Evolutionary conservation across 2,113 vertebrate genomes (phyloP), one percentile per base, ranked within the genome.

Genomic region (Cromileptes altivelis): DNA sequence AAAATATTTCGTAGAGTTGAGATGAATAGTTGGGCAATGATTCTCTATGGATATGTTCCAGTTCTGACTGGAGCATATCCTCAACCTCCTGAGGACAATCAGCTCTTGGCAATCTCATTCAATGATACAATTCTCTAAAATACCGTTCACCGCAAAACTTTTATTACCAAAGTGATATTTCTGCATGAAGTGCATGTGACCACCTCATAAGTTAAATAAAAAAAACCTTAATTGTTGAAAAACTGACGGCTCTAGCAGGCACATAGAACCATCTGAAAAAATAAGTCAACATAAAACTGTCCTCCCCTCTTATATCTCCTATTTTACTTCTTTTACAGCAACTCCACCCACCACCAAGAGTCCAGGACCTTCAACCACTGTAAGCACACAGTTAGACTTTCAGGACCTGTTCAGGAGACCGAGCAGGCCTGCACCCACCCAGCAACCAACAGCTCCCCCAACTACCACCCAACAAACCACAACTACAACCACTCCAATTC

Each of bases 241-340:
- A 52, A n/a, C 17, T 37, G 30, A n/a, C 27, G 33, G 13, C 4
- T 42, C 21, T n/a, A 8, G 18, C 37, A 47, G 21, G 14, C 30
- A 55, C 15, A 56, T 21, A 49, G 12, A 65, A 47, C n/a, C 21
- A 17, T 62, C 12, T 23, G 19, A 33, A 23, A 56, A 12, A 21
- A 4, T 33, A 68, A 60, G 45, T 27, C 6, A 73, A 14, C n/a
- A 52, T 64, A 0, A 58, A 57, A 61, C 21, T 10, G 10, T 50
- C 11, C 6, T 69, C 13, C 55, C 14, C 37, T 52, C 27, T 17
- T n/a, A 40, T 67, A 15, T 23, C 25, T 80, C 0, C 47, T 11
- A 1, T 73, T 17, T 64, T 40, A 8, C 7, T 57, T 42, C 7
- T 78, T 65, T 85, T 53, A 47, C 75, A 89, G 89, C 58, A 10